Evolutionary conservation across 2,888 invertebrate genomes (phyloP).

Genomic region (Stenichneumon culpator): DNA sequence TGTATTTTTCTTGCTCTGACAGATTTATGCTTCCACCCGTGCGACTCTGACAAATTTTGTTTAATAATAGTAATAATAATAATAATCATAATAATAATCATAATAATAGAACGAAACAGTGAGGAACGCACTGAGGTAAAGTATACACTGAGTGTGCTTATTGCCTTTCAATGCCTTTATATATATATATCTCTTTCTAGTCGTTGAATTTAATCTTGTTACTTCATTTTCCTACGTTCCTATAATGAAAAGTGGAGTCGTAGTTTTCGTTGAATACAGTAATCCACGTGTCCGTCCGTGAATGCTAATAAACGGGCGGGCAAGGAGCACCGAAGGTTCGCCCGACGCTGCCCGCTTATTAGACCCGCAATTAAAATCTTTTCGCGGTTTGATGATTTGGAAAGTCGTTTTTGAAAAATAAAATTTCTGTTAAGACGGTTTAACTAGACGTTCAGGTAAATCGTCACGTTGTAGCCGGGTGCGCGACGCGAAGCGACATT

Average conservation of each 20-base stretch:
- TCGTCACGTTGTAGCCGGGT: not conserved
- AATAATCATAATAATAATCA: not conserved
- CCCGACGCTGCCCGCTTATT: not conserved
- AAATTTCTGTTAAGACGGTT: not conserved
- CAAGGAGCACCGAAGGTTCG: not conserved
- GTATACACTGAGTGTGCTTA: not conserved
- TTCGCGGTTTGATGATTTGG: too few species aligned
- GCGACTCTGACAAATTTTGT: too few species aligned
- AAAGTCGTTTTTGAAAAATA: not conserved
- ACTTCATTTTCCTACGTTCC: not conserved
- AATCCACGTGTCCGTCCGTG: not conserved
- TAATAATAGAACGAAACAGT: not conserved
- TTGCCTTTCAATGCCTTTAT: not conserved
- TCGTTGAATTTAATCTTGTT: not conserved
- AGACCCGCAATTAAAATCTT: not conserved
- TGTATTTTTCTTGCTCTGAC: too few species aligned
- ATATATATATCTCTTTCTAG: not conserved
- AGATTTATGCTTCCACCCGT: too few species aligned
- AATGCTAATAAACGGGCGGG: not conserved
- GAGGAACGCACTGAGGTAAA: not conserved
- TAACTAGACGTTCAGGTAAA: not conserved
- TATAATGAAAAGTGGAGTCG: not conserved
- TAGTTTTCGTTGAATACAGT: not conserved
- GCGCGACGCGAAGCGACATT: not conserved
- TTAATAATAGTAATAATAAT: not conserved